Conservation (phyloP, 2,888 invertebrate genomes). For the Ommatoiulus sabulosus region DNA sequence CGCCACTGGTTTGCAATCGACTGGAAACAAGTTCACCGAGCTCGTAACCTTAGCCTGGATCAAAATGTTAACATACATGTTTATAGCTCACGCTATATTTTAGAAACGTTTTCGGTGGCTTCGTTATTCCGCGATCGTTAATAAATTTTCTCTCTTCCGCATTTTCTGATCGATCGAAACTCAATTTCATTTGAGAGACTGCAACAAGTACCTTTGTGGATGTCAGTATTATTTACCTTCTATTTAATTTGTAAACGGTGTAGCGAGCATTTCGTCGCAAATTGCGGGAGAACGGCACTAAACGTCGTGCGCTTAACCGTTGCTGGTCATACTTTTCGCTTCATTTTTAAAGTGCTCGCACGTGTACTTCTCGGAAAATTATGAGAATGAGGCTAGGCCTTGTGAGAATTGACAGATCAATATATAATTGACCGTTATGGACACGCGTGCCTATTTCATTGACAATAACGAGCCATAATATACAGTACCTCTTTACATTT, state of each 20-base stretch:
- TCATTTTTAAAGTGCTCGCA: background rate
- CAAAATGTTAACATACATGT: no score
- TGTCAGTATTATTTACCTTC: background rate
- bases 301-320: background rate
- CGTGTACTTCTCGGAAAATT: background rate
- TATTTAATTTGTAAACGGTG: background rate
- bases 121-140: no score
- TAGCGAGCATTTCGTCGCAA: background rate
- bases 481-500: background rate
- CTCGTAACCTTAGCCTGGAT: no score
- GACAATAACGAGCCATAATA: background rate
- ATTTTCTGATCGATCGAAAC: no score
- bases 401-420: background rate
- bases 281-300: background rate
- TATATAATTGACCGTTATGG: background rate
- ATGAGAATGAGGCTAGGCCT: background rate
- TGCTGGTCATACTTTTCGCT: background rate
- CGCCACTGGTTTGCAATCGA: no score
- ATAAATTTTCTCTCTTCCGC: no score
- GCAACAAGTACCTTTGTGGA: background rate
- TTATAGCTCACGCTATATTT: no score
- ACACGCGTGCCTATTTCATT: background rate
- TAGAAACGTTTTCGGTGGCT: no score
- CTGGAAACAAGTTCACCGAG: no score
- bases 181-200: conserved; percentile 16